Conservation (phyloP, 1,140 invertebrate species). For the Megalopta genalis region DNA sequence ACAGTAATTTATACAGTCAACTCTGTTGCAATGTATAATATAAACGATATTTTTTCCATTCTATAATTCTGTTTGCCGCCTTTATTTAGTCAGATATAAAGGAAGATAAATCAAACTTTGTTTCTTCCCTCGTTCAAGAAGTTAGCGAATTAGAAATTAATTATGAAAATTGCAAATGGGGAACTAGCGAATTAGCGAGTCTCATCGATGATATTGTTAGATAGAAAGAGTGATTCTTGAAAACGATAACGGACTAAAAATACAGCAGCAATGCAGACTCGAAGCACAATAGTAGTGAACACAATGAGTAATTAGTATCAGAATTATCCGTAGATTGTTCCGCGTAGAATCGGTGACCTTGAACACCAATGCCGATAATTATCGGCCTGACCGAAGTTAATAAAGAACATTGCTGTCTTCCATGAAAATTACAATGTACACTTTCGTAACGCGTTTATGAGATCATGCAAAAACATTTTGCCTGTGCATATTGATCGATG, state of each 20-base stretch:
- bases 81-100: background rate
- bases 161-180: background rate
- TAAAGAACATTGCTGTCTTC: conserved; percentile 9
- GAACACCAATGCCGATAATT: conserved; percentile 15
- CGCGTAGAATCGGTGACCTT: conserved; percentile 7
- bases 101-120: background rate
- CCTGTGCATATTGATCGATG: background rate
- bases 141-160: background rate
- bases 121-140: background rate
- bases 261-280: background rate
- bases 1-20: too few relatives aligned
- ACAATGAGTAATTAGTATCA: conserved; percentile 7
- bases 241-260: background rate
- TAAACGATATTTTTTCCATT: too few relatives aligned
- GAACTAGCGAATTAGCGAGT: background rate
- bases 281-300: too few relatives aligned
- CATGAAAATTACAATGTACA: conserved; percentile 5
- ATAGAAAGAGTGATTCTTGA: background rate
- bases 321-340: conserved; percentile 11
- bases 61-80: too few relatives aligned
- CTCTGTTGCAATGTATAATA: too few relatives aligned
- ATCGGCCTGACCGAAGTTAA: background rate
- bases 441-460: background rate
- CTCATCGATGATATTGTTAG: background rate
- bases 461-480: background rate